These are phyloP conservation scores for Coregonus suidteri DNA, from an alignment of 2,797 vertebrate genomes.

Conservation along the genomic window DNA sequence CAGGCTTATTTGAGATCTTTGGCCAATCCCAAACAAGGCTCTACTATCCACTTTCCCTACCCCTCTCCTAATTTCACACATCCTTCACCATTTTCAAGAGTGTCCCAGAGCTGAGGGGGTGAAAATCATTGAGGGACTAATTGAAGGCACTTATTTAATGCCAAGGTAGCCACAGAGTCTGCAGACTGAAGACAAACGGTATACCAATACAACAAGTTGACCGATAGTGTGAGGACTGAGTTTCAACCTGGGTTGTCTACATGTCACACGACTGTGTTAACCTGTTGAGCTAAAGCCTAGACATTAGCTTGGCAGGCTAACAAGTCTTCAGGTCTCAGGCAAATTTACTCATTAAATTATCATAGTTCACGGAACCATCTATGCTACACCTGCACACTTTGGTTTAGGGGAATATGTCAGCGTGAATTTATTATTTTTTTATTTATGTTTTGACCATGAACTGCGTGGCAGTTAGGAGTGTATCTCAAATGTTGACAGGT, in stretches of 20 bases:
- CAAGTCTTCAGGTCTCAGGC: no score
- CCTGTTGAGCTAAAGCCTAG: neutral
- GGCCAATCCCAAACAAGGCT: no score
- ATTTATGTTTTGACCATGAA: no score
- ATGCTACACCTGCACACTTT: no score
- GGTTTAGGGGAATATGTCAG: no score
- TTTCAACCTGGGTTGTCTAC: neutral
- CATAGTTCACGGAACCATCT: no score
- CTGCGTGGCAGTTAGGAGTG: no score
- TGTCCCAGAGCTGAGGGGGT: conserved; percentile 48
- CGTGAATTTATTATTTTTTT: no score
- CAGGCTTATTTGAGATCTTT: no score
- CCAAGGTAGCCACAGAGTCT: neutral
- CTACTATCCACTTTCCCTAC: conserved; percentile 16
- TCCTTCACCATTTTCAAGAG: neutral
- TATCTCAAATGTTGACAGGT: neutral
- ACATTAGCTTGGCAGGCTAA: neutral
- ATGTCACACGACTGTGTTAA: neutral
- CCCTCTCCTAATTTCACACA: conserved; percentile 51
- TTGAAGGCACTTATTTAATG: neutral
- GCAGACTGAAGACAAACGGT: neutral
- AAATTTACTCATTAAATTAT: no score
- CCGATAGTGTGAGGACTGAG: neutral
- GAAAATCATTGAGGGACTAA: conserved; percentile 22
- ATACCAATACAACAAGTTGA: neutral